A percentile compares a stretch with the other conserved stretches of the same genome.
phyloP scores from a whole-genome alignment of 2,888 invertebrate genomes.

The Operophtera brumata region DNA sequence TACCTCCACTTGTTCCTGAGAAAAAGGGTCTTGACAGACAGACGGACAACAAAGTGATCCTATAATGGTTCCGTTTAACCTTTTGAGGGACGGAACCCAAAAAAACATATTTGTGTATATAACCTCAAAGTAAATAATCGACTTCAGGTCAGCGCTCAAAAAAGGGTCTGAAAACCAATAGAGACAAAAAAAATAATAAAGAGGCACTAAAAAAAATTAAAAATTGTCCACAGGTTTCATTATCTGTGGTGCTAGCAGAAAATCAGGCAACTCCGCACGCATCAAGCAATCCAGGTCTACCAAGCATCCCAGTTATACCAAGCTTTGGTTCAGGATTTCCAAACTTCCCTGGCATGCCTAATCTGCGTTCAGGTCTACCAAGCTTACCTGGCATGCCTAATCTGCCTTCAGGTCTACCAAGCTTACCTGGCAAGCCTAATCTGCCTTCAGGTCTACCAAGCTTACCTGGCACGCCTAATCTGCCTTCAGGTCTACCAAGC shows the following conservation, averaged over 20 bases:
- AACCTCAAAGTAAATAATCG: too few species aligned
- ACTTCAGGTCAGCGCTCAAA: too few species aligned
- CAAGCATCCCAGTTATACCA: conserved; percentile 1
- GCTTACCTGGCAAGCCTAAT: neutral
- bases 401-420: neutral
- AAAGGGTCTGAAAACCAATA: too few species aligned
- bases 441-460: too few species aligned
- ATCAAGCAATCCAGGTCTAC: neutral
- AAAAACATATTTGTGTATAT: too few species aligned
- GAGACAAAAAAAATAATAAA: too few species aligned
- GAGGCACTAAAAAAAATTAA: too few species aligned
- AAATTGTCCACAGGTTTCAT: conserved; percentile 17
- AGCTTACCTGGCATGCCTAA: conserved; percentile 5
- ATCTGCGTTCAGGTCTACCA: neutral
- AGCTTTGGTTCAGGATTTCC: neutral
- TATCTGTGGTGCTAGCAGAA: conserved; percentile 7
- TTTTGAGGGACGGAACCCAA: too few species aligned
- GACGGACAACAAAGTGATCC: too few species aligned
- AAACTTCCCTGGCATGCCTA: neutral
- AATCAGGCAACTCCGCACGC: conserved; percentile 5
- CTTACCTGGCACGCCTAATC: neutral
- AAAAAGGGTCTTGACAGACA: too few species aligned
- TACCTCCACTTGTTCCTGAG: too few species aligned
- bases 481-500: neutral
- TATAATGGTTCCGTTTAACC: too few species aligned